Base-by-base conservation (phyloP, 2,888 invertebrate species). In the Drosophila mulleri region DNA sequence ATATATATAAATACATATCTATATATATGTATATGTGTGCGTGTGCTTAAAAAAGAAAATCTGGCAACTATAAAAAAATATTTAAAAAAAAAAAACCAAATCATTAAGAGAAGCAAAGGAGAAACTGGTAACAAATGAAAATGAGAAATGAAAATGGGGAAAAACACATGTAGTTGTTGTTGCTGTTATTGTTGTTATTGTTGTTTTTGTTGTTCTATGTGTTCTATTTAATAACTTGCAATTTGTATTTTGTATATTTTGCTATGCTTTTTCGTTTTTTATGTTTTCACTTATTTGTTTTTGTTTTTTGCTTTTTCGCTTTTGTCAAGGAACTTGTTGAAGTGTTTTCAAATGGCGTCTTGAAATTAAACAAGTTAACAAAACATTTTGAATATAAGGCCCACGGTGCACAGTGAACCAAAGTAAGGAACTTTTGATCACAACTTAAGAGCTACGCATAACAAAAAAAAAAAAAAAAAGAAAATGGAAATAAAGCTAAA, bases 341-440 rank as follows among this genome's bases (percentile, higher is more conserved):
- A 89, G 89, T 73, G 72, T 89, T 77, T 80, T 77, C 77, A 78
- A 82, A 89, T 84, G 84, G 89, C 84, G 76, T 88, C 73, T 80
- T 83, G 63, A 58, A 72, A 42, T 62, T 62, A 73, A 71, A 75
- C 63, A 73, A 81, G 53, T 68, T 71, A 72, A 82, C 69, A 83
- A 85, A 69, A 77, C 65, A 84, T 78, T 74, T 78, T 74, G 72
- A 82, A 76, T 67, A 68, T 76, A 57, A 81, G 75, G 75, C 75
- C 84, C 82, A 87, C 79, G 66, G 72, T 83, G 83, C 75, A 70
- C 52, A 61, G 67, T 63, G 65, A 91, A 91, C 91, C 91, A 85
- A 92, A 89, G 82, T 83, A 89, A 91, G 92, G 92, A 91, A 92
- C 92, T 92, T 90, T 91, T 75, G 87, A 87, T 83, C 78, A 84